Evolutionary conservation across 2,888 invertebrate species (phyloP), one percentile per base, ranked within the genome.

Genomic region (Ptilodon capucinus): DNA sequence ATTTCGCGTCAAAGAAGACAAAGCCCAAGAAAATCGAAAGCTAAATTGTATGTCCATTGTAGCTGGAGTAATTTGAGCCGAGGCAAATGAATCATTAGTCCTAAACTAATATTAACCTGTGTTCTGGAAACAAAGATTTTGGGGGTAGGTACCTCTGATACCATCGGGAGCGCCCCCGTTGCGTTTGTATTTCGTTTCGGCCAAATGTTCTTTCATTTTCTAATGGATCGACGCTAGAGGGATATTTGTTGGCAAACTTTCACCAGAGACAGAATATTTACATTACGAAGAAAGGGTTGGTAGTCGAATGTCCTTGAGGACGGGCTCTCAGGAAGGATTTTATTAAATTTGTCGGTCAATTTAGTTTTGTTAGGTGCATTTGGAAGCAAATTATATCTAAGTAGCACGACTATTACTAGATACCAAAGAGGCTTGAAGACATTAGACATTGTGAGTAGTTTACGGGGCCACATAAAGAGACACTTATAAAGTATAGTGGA

Each of bases 281-380:
- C 85, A 85, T 86, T 81, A 86, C 83, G 86, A 87, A 85, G 78
- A 75, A 80, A 84, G 79, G 81, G 81, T 82, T 82, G 76, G 75
- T 73, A 76, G 76, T 76, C 64, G 70, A 71, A 69, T 76, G 76
- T 79, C 82, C 79, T 78, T 71, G 58, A 74, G 71, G 82, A 76
- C 75, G 79, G 84, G 84, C 84, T 84, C 81, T 81, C 76, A 28
- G 1, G 11, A 28, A 28, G 28, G 28, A 28, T 28, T n/a, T 28
- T 28, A 28, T 28, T 28, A 28, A 28, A 84, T 85, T 84, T 82
- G 74, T 79, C 80, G 81, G 83, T 81, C 84, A 82, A 82, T 84
- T 83, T 82, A 71, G 64, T 68, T 64, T 72, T 69, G 69, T 68
- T 76, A 74, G 68, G 73, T 76, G 81, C 28, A n/a, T 76, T 77